Evolutionary conservation across 2,113 vertebrate species (phyloP).

Genomic region (Galbula dea): DNA sequence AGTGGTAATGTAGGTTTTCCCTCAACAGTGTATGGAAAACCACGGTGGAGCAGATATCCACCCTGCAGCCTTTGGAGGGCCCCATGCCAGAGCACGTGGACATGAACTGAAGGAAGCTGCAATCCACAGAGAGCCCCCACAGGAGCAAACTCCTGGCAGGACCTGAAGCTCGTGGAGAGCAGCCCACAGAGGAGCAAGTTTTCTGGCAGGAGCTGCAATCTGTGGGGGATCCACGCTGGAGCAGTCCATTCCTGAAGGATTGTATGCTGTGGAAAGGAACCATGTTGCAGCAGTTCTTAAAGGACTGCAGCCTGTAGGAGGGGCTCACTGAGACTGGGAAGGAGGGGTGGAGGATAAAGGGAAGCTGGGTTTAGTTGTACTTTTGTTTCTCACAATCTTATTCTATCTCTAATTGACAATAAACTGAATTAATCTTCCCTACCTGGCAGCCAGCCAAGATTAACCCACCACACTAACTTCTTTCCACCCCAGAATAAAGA

Average conservation of each 20-base stretch:
- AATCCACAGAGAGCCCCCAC: neutral
- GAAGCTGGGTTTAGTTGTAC: neutral
- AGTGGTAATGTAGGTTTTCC: rapidly evolving
- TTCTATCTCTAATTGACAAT: neutral
- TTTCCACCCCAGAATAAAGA: neutral
- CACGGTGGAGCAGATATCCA: rapidly evolving
- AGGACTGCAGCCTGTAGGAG: neutral
- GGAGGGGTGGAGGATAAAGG: neutral
- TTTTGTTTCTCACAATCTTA: neutral
- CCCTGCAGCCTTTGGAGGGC: too few species aligned
- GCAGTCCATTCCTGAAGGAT: neutral
- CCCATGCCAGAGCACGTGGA: neutral
- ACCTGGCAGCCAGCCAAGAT: neutral
- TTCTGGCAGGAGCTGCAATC: neutral
- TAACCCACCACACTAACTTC: neutral
- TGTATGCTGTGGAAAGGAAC: neutral
- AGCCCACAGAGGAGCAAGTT: neutral
- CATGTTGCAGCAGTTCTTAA: neutral
- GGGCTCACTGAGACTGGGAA: neutral
- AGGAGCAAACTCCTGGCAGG: neutral
- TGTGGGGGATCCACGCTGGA: neutral
- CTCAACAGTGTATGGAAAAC: neutral
- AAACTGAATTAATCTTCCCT: neutral
- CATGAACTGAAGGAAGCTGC: neutral
- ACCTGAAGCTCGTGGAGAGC: neutral